Evolutionary conservation across 2,113 vertebrate genomes (phyloP), one percentile per base, ranked within the genome.

Genomic region (Struthio camelus): DNA sequence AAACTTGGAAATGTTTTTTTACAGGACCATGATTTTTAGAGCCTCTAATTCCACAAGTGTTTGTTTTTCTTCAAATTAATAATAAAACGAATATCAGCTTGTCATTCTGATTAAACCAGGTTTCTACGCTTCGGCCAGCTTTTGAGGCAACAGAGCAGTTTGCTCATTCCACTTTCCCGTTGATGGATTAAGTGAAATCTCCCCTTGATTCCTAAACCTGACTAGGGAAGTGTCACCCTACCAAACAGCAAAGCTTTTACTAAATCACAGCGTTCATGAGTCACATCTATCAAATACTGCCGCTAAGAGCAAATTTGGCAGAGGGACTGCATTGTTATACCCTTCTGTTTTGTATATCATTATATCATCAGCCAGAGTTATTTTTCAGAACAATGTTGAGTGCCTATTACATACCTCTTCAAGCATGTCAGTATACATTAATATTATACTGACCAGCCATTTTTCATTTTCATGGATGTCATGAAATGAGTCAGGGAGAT

Each of bases 331-430:
- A 78, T 86, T 93, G 75, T 96, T 93, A 58, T 46, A 64, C 27
- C 23, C 42, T 85, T 96, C 76, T 93, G 92, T 32, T 96, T 91
- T 77, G 16, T 94, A 1, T 78, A 83, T 94, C 87, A 95, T 91
- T 94, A 1, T 78, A 83, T 94, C 87, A 93, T 91, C 82, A 87
- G 44, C 48, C 38, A 44, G 54, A 86, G 54, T 46, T 67, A 88
- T 84, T 95, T 90, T 94, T 93, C 80, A 88, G 82, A 88, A 84
- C 71, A 94, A 64, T 71, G 30, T 34, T 62, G 62, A 58, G 69
- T 83, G 50, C 6, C 44, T 78, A 66, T 88, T 91, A 48, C 72
- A 67, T 51, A 54, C 51, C 70, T 24, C 42, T 92, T 90, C 54
- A 88, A 75, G 67, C 42, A 92, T 62, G 40, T 73, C 46, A 91